These are phyloP conservation scores for Mesochorus sp. DNA, from an alignment of 2,888 invertebrate species.

Conservation along the genomic window DNA sequence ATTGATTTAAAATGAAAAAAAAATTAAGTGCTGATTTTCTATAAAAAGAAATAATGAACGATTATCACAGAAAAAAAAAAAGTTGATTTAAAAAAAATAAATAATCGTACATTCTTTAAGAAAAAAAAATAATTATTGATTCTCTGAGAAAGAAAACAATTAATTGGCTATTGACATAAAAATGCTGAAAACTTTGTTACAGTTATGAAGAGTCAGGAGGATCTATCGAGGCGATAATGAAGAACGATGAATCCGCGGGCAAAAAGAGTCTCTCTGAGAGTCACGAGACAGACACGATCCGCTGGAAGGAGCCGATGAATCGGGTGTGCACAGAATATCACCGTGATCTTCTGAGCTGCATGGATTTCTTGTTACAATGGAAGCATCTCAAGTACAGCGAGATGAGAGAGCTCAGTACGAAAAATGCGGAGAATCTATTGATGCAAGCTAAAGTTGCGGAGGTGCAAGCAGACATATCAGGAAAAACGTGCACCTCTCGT, in stretches of 20 bases:
- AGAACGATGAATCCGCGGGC: conserved; percentile 67
- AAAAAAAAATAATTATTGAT: too few species aligned
- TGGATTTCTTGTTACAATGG: conserved; percentile 77
- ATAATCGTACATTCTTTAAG: too few species aligned
- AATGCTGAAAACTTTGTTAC: too few species aligned
- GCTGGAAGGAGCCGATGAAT: conserved; percentile 79
- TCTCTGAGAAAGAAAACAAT: too few species aligned
- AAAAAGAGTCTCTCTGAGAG: conserved; percentile 67
- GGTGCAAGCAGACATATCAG: conserved; percentile 77
- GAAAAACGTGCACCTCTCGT: conserved; percentile 77
- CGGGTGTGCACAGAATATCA: conserved; percentile 77
- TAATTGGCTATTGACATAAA: too few species aligned
- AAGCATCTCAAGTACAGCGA: conserved; percentile 75
- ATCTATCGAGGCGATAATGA: conserved; percentile 70
- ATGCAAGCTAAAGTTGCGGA: conserved; percentile 75
- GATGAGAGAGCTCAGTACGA: conserved; percentile 73
- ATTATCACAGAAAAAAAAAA: too few species aligned
- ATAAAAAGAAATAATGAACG: too few species aligned
- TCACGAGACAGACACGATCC: conserved; percentile 69
- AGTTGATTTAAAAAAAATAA: too few species aligned
- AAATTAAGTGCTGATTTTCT: too few species aligned
- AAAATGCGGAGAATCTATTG: conserved; percentile 74
- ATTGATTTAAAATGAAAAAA: not conserved
- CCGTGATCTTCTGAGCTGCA: conserved; percentile 73
- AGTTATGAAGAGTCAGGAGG: conserved; percentile 74